Conservation (phyloP, 2,113 vertebrate genomes). For the Sander vitreus region DNA sequence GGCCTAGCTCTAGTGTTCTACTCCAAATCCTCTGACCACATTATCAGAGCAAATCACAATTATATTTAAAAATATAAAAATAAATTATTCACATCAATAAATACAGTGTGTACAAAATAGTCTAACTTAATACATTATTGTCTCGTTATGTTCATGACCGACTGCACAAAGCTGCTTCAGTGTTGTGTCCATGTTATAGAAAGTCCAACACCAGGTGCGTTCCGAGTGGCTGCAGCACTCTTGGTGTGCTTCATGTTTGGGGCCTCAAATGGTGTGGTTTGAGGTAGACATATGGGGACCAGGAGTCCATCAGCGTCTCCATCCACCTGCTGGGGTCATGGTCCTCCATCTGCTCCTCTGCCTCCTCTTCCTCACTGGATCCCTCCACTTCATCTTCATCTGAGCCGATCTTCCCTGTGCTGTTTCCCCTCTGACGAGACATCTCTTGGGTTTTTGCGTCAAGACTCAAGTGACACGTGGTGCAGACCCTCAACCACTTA, state of each 20-base stretch:
- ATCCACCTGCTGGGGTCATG: conserved; percentile 77
- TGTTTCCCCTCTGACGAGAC: conserved; percentile 34
- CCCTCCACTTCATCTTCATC: conserved; percentile 51
- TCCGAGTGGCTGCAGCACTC: neutral
- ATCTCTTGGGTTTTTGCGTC: neutral
- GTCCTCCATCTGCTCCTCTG: conserved; percentile 77
- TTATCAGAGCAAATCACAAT: no score
- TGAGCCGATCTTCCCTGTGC: conserved; percentile 31
- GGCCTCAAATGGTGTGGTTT: conserved; percentile 44
- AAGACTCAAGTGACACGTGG: conserved; percentile 83
- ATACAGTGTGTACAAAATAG: neutral
- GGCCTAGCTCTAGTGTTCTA: no score
- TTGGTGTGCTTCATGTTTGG: neutral
- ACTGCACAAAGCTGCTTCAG: neutral
- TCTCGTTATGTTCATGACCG: neutral
- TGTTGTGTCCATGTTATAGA: neutral
- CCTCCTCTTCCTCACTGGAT: conserved; percentile 84
- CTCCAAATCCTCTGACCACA: neutral
- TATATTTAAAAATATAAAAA: no score
- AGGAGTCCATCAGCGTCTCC: conserved; percentile 43
- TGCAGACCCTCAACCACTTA: conserved; percentile 88
- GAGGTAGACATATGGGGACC: conserved; percentile 51
- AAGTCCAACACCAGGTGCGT: neutral
- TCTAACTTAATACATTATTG: neutral
- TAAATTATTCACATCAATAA: neutral